Conservation (phyloP, 2,888 invertebrate genomes). For the Tanypteryx hageni region DNA sequence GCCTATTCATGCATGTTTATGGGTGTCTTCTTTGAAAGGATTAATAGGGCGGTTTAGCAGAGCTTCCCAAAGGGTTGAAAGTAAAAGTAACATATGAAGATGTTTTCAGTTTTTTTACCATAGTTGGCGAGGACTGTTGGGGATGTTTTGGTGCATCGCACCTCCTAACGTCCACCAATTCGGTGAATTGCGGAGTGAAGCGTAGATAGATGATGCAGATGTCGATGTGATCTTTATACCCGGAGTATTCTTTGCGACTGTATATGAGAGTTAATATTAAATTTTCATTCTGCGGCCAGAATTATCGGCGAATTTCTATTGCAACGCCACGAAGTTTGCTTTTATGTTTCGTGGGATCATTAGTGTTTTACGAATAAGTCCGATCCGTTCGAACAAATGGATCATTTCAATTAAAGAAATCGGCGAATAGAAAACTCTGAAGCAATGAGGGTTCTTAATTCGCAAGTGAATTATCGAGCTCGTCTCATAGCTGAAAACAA, state of each 20-base stretch:
- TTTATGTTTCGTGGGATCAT: neutral
- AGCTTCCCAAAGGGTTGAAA: neutral
- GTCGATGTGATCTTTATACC: neutral
- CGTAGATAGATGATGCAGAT: too few relatives aligned
- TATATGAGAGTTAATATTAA: neutral
- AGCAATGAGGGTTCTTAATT: too few relatives aligned
- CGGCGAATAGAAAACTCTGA: too few relatives aligned
- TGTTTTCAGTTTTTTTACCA: neutral
- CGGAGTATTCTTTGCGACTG: neutral
- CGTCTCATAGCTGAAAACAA: too few relatives aligned
- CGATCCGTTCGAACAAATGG: too few relatives aligned
- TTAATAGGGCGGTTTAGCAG: neutral
- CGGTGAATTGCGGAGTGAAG: neutral
- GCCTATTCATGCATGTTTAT: too few relatives aligned
- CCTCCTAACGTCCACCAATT: neutral
- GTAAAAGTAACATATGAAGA: neutral
- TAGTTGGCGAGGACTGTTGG: too few relatives aligned
- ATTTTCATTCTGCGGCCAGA: neutral
- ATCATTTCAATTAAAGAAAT: too few relatives aligned
- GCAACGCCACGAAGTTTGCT: neutral
- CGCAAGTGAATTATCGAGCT: too few relatives aligned
- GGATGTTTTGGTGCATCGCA: too few relatives aligned
- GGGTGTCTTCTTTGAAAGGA: neutral
- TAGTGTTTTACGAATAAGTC: neutral
- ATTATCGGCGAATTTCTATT: slow-evolving; percentile 4